These are phyloP conservation scores for Cydia pomonella DNA, from an alignment of 1,140 invertebrate species.

Conservation along the genomic window DNA sequence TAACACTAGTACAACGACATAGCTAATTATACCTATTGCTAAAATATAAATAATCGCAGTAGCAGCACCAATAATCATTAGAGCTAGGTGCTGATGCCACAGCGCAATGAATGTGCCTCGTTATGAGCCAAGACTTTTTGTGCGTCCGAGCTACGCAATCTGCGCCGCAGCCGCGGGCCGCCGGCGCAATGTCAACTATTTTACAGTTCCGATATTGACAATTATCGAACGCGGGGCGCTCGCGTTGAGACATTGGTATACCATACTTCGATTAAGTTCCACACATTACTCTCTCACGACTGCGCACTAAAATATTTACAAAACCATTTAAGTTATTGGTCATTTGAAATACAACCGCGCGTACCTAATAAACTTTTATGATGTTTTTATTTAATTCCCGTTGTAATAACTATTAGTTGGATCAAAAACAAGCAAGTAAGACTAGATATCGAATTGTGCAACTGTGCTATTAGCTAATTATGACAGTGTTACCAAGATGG, in stretches of 20 bases:
- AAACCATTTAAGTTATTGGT: slow-evolving; percentile 1
- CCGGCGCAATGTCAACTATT: slow-evolving; percentile 22
- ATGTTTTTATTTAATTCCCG: slow-evolving; percentile 38
- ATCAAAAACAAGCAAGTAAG: slow-evolving; percentile 39
- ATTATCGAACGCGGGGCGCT: slow-evolving; percentile 16
- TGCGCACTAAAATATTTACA: background rate
- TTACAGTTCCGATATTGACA: slow-evolving; percentile 12
- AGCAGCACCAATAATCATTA: background rate
- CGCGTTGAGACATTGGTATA: background rate
- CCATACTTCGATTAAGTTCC: slow-evolving; percentile 18
- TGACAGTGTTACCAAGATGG: slow-evolving; percentile 38
- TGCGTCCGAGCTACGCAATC: slow-evolving; percentile 3
- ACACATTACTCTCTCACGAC: slow-evolving; percentile 27
- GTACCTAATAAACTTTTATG: slow-evolving; percentile 22
- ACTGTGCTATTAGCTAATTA: slow-evolving; percentile 56
- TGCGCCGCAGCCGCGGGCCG: background rate
- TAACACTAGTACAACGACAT: no score
- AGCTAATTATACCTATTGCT: background rate
- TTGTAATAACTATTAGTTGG: slow-evolving; percentile 36
- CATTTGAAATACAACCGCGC: background rate
- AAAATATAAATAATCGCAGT: background rate
- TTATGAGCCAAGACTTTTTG: slow-evolving; percentile 26
- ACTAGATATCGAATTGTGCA: slow-evolving; percentile 49
- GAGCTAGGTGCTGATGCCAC: slow-evolving; percentile 20
- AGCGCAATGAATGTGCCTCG: background rate